Percentiles rank a stretch among this genome's conserved stretches.
Evolutionary conservation across 2,888 invertebrate species (phyloP).

Genomic region (Anarsia innoxiella): DNA sequence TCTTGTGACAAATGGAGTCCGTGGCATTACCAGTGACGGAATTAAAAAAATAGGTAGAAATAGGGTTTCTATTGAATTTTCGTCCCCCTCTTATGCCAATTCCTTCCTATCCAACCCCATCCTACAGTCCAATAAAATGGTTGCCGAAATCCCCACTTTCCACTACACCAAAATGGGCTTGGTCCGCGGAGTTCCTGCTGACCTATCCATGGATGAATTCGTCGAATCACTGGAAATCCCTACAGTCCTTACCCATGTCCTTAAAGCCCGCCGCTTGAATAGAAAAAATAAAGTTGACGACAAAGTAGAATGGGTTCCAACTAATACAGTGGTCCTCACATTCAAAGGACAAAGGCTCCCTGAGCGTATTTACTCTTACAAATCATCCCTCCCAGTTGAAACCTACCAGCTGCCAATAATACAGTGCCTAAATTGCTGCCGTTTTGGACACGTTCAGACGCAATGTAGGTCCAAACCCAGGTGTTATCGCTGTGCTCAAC

Average conservation of each 20-base stretch:
- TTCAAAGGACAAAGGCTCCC: constrained; percentile 11
- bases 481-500: constrained; percentile 18
- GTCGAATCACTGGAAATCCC: constrained; percentile 5
- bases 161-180: not conserved
- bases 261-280: constrained; percentile 15
- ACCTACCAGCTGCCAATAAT: constrained; percentile 13
- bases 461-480: constrained; percentile 21
- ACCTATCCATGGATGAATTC: constrained; percentile 5
- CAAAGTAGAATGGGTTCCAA: constrained; percentile 11
- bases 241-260: constrained; percentile 5
- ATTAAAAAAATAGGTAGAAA: not conserved
- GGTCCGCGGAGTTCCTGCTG: not conserved
- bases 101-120: not conserved
- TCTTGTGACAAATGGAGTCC: not conserved
- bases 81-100: not conserved
- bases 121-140: not conserved
- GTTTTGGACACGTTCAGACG: constrained; percentile 19
- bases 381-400: constrained; percentile 10
- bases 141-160: not conserved
- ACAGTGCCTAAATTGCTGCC: constrained; percentile 18
- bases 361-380: constrained; percentile 4
- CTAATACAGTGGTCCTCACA: constrained; percentile 12
- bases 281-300: constrained; percentile 1
- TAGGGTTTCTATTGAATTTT: not conserved
- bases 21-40: not conserved